Evolutionary conservation across 30 jellyfish, hydroid and myxozoan genomes (phyloP), one percentile per base, ranked within the genome.

Genomic region (Clytia hemisphaerica): DNA sequence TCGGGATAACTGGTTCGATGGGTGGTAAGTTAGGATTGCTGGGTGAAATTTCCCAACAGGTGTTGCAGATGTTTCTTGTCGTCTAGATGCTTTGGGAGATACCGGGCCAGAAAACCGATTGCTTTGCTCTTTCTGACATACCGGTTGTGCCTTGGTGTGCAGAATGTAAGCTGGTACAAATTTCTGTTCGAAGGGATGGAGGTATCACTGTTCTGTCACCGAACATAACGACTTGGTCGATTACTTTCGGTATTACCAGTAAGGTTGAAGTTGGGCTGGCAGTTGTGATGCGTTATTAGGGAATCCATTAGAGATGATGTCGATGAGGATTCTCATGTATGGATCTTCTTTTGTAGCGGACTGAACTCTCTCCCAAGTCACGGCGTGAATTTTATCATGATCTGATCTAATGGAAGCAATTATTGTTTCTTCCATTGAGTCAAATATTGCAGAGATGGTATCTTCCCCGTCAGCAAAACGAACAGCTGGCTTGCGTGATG

Each of bases 401-500:
- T 37, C 40, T 25, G 72, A 37, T 37, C 51, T 57, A 45, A 57
- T 57, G 70, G 70, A 57, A 26, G 70, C 70, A 31, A 57, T 57
- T 37, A 57, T 57, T 31, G 25, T n/a, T 57, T 57, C 50, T 57
- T 57, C 70, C 70, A 57, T 57, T 1, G 25, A 26, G 44, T 2
- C 70, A 12, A 22, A 38, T 57, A 31, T 1, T 28, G 27, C 30
- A 45, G 44, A 22, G 70, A 22, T 2, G 69, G 29, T 55, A 40
- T 45, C 30, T 2, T 57, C 70, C 25, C 25, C 42, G 25, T 0
- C 19, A 42, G 25, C 70, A 9, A 57, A 10, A n/a, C 7, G 0
- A 15, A 37, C 22, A 37, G 75, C 75, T 35, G 79, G 75, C 27
- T 37, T 4, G 36, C 73, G 71, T 14, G 73, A 66, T 18, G 79